A percentile compares a stretch with the other conserved stretches of the same genome.
Conservation (phyloP, 2,888 invertebrate genomes). For the Drosophila subquinaria region DNA sequence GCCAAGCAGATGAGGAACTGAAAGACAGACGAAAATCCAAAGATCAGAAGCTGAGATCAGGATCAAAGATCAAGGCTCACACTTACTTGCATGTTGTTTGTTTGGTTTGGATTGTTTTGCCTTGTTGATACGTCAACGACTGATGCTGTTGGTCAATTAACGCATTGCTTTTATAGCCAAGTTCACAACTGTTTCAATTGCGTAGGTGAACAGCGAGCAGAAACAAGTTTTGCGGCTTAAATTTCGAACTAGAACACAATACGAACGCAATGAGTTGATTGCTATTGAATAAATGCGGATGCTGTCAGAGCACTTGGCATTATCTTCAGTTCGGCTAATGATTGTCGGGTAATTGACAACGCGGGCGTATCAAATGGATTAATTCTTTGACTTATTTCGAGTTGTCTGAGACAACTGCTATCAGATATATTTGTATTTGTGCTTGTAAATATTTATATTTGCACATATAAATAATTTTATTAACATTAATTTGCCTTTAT, state of each 20-base stretch:
- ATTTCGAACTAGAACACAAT: slow-evolving; percentile 51
- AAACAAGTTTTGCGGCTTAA: slow-evolving; percentile 47
- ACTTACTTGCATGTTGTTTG: slow-evolving; percentile 62
- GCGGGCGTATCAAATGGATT: slow-evolving; percentile 57
- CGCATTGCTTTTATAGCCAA: slow-evolving; percentile 47
- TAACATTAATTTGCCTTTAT: not conserved
- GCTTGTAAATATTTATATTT: too few species aligned
- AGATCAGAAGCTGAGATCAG: not conserved
- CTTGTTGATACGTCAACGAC: slow-evolving; percentile 42
- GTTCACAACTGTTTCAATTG: slow-evolving; percentile 1
- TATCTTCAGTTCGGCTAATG: slow-evolving; percentile 30
- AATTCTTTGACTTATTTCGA: slow-evolving; percentile 13
- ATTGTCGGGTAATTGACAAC: slow-evolving; percentile 38
- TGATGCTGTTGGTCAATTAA: slow-evolving; percentile 50
- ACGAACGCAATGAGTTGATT: slow-evolving; percentile 6
- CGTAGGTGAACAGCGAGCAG: slow-evolving; percentile 26
- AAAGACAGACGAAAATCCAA: not conserved
- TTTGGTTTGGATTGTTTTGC: slow-evolving; percentile 24
- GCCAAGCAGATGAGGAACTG: slow-evolving; percentile 58
- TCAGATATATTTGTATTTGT: not conserved
- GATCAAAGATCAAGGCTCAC: slow-evolving; percentile 1
- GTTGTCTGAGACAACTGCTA: not conserved
- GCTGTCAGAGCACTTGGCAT: slow-evolving; percentile 45
- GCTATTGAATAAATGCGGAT: slow-evolving; percentile 47
- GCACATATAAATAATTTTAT: not conserved